These are phyloP conservation scores for Marasmarcha lunaedactyla DNA, from an alignment of 2,888 invertebrate species.

Conservation along the genomic window DNA sequence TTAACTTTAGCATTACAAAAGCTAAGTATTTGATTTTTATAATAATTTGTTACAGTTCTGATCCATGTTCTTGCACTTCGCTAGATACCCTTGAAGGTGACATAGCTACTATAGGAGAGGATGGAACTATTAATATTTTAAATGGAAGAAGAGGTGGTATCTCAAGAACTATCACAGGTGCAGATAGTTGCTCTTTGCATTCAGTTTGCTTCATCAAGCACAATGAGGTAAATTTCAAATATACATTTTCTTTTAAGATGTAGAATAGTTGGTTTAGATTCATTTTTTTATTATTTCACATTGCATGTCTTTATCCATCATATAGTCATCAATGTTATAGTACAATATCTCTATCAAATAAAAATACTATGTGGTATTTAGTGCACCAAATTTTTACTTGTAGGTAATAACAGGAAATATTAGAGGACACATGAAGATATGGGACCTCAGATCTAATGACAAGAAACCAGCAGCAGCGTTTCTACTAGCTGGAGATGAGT, in stretches of 20 bases:
- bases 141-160: conserved; percentile 53
- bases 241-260: no score
- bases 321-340: no score
- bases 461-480: conserved; percentile 78
- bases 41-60: conserved; percentile 26
- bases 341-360: no score
- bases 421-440: conserved; percentile 91
- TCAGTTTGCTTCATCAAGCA: conserved; percentile 81
- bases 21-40: no score
- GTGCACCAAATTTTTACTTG: conserved; percentile 18
- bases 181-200: conserved; percentile 86
- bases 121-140: conserved; percentile 74
- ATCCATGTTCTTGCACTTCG: conserved; percentile 79
- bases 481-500: conserved; percentile 79
- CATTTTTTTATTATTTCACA: no score
- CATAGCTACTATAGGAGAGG: conserved; percentile 86
- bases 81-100: conserved; percentile 82
- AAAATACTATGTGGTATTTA: no score
- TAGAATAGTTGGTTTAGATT: no score
- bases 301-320: no score
- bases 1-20: no score
- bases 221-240: conserved; percentile 47
- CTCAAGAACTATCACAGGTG: conserved; percentile 67
- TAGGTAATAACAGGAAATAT: conserved; percentile 86
- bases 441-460: conserved; percentile 79